Conservation (phyloP, 2,888 invertebrate genomes). For the Microplitis manilae region DNA sequence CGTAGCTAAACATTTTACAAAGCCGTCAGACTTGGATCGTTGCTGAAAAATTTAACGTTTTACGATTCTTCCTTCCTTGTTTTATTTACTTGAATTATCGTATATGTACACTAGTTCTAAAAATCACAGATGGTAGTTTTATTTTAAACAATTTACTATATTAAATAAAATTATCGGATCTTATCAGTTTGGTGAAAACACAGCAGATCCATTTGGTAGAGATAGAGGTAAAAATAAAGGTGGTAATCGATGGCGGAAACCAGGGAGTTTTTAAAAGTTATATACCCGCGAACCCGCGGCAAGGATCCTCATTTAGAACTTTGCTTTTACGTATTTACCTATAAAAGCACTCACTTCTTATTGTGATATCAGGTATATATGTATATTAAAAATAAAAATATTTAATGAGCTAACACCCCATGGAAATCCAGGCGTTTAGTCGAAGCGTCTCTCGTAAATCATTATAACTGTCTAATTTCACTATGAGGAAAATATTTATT, state of each 20-base stretch:
- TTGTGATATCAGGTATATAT: slow-evolving; percentile 20
- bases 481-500: not conserved
- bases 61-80: slow-evolving; percentile 45
- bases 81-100: slow-evolving; percentile 12
- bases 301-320: slow-evolving; percentile 40
- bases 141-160: too few species aligned
- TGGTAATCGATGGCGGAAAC: slow-evolving; percentile 28
- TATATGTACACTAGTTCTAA: slow-evolving; percentile 31
- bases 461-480: slow-evolving; percentile 33
- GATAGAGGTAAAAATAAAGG: slow-evolving; percentile 24
- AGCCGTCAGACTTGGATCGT: slow-evolving; percentile 39
- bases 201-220: slow-evolving; percentile 10
- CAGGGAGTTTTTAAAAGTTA: slow-evolving; percentile 50
- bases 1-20: slow-evolving; percentile 44
- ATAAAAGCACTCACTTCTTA: slow-evolving; percentile 24
- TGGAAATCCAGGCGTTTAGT: slow-evolving; percentile 44
- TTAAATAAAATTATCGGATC: not conserved
- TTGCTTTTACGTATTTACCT: slow-evolving; percentile 47
- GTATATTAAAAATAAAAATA: slow-evolving; percentile 44
- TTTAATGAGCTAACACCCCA: slow-evolving; percentile 46
- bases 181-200: not conserved
- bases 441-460: slow-evolving; percentile 42
- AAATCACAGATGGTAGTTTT: not conserved
- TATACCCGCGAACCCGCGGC: slow-evolving; percentile 44
- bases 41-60: slow-evolving; percentile 43